Conservation (phyloP, 2,113 vertebrate species). For the Maccullochella peelii region DNA sequence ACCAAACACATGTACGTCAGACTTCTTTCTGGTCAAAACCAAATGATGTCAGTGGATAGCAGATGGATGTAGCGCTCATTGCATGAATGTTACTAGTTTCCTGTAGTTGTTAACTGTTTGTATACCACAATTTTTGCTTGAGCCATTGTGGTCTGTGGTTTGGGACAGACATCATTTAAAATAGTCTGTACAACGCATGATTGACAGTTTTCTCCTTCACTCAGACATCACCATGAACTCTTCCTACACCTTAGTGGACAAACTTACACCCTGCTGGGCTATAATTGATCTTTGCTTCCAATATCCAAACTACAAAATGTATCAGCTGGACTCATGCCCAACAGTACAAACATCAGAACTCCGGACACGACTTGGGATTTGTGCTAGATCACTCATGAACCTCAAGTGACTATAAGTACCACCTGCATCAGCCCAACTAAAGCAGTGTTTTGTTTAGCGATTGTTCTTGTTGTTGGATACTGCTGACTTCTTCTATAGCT, state of each 20-base stretch:
- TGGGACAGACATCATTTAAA: background rate
- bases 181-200: background rate
- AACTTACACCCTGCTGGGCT: background rate
- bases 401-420: slow-evolving; percentile 14
- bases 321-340: background rate
- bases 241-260: background rate
- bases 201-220: background rate
- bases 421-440: slow-evolving; percentile 24
- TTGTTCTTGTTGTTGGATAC: slow-evolving; percentile 28
- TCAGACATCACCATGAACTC: background rate
- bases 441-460: slow-evolving; percentile 24
- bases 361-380: slow-evolving; percentile 3
- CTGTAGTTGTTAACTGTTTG: background rate
- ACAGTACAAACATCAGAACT: slow-evolving; percentile 8
- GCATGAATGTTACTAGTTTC: background rate
- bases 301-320: too few species aligned
- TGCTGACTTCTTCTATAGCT: slow-evolving; percentile 43
- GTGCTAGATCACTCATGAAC: slow-evolving; percentile 17
- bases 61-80: background rate
- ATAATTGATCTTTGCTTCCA: background rate
- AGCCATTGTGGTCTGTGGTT: background rate
- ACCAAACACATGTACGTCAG: slow-evolving; percentile 33
- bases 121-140: background rate
- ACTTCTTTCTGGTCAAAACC: slow-evolving; percentile 14
- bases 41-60: slow-evolving; percentile 26